Base-by-base conservation (phyloP, 2,113 vertebrate genomes). In the Hystrix cristata region DNA sequence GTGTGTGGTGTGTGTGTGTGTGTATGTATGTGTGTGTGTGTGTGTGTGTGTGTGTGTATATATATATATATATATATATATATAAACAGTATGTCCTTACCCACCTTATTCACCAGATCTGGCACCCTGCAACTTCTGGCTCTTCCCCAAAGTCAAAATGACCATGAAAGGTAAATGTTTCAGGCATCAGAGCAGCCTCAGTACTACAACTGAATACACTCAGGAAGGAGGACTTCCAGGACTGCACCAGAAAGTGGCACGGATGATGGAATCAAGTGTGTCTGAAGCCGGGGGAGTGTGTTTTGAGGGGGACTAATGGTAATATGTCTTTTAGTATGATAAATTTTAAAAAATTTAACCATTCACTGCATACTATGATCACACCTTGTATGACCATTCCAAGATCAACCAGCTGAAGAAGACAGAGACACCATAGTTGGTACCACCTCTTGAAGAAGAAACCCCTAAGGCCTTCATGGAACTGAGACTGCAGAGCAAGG, bases 321-420 rank as follows among this genome's bases (percentile, higher is more conserved):
- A 48, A 76, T 16, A 27, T 16, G 74, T 78, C 46, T 15, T 78
- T 78, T 46, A 76, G 25, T 29, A 48, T 7, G 38, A 71, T 74
- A 27, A 27, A 14, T 48, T 48, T 46, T 74, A 48, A 1, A 48
- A 74, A 74, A 48, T 74, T 25, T 7, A 48, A 74, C 46, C 25
- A 74, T 48, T 46, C 46, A 76, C 4, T 76, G 72, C 15, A 27
- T 76, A 25, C 48, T 48, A 29, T 27, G 43, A 12, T 74, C 72
- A 76, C 46, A 48, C 5, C 7, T 29, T 29, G 72, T 76, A 76
- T 15, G 72, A 48, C 9, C n/a, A 46, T 2, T 88, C 27, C 23
- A 76, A 90, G 57, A 59, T 78, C 76, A 84, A 74, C 15, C 67
- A 91, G 23, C 80, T 92, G 65, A 78, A 72, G 74, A 95, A 57